Percentiles rank a stretch among this genome's conserved stretches.
Evolutionary conservation across 2,888 invertebrate species (phyloP).

Genomic region (Euspilapteryx auroguttella): DNA sequence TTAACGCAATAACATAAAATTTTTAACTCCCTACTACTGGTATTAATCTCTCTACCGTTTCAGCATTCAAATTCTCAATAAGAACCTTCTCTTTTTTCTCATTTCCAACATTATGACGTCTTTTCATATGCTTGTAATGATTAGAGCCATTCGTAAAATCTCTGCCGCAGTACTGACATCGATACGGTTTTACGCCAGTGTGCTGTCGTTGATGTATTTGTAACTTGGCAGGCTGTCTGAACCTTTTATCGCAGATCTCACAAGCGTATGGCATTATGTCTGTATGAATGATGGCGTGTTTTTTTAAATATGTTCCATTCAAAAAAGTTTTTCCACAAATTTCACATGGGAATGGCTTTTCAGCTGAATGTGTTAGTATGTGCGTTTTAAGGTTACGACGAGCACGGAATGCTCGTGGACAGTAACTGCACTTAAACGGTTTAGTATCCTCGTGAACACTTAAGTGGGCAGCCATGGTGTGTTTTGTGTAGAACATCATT

Average conservation of each 20-base stretch:
- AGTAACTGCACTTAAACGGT: slow-evolving; percentile 1
- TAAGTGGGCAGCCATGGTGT: slow-evolving; percentile 59
- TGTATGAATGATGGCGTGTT: slow-evolving; percentile 67
- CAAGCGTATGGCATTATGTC: slow-evolving; percentile 69
- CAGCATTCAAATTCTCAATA: no score
- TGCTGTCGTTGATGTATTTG: slow-evolving; percentile 65
- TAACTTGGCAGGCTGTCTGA: slow-evolving; percentile 65
- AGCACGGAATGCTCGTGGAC: neutral
- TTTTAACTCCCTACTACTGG: no score
- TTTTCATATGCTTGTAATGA: slow-evolving; percentile 69
- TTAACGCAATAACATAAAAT: no score
- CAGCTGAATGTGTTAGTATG: slow-evolving; percentile 1
- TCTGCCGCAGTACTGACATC: slow-evolving; percentile 61
- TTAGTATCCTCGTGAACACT: slow-evolving; percentile 29
- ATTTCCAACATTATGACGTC: slow-evolving; percentile 24
- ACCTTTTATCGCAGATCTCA: slow-evolving; percentile 65
- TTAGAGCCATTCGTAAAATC: slow-evolving; percentile 70
- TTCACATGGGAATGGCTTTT: slow-evolving; percentile 4
- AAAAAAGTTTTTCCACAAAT: slow-evolving; percentile 14
- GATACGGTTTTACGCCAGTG: slow-evolving; percentile 62
- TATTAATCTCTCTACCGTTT: no score
- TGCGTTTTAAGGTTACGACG: neutral
- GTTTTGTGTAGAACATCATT: slow-evolving; percentile 62
- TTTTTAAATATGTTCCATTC: slow-evolving; percentile 64
- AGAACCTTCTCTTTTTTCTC: no score